Base-by-base conservation (phyloP, 1,140 invertebrate species). In the Bursaphelenchus mucronatus region DNA sequence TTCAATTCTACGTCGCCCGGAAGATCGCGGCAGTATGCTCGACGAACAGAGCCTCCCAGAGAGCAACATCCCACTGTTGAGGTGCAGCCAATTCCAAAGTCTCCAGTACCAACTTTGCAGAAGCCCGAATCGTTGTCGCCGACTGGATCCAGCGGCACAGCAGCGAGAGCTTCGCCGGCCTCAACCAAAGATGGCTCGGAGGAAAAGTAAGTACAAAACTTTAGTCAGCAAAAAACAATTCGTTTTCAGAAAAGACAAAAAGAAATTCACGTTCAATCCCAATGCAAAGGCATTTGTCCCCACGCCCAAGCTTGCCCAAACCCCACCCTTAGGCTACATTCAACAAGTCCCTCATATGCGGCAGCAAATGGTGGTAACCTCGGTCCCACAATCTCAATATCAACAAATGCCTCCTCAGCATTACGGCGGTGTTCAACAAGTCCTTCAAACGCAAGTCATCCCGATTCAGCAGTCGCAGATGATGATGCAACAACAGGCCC, bases 231-330 rank as follows among this genome's bases (percentile, higher is more conserved):
- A 39, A 55, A n/a, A 51, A 11, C 13, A 2, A 43, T 59, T 59
- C 15, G 11, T n/a, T 46, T 51, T n/a, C n/a, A 58, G 59, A 41
- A n/a, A n/a, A 30, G 57, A 62, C 15, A 21, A 54, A 46, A 62
- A 62, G 59, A 61, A 62, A n/a, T 62, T 62, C 43, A 61, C 59
- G 9, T 62, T 62, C 47, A 62, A 62, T 30, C 52, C 47, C 1
- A 57, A 62, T 41, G 59, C 59, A 21, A n/a, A n/a, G 13, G 59
- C 39, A n/a, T 62, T 62, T 30, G 59, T 62, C 13, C 59, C 59
- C 59, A 62, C 55, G 41, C 11, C 21, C 10, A n/a, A 45, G 7
- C 54, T 39, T 39, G 17, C 13, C 47, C n/a, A 55, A 55, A n/a
- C 54, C n/a, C 54, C 54, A 39, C 19, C 54, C 13, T 15, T 55